A percentile compares a stretch with the other conserved stretches of the same genome.
These are phyloP conservation scores for Drosophila kuntzei DNA, from an alignment of 2,888 invertebrate species.

Conservation along the genomic window DNA sequence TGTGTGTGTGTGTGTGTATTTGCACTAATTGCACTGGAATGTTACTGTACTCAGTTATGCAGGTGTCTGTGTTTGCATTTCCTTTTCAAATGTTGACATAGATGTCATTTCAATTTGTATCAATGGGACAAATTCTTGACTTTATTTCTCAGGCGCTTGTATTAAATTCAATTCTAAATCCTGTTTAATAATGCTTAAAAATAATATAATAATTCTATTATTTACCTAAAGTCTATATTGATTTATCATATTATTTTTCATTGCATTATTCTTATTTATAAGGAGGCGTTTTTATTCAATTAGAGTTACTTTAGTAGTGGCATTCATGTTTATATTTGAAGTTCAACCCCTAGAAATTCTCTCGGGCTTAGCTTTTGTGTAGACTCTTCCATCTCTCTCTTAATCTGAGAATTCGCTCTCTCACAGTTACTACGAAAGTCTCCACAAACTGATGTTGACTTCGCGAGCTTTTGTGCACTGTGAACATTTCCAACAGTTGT, in stretches of 20 bases:
- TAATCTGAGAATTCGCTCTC: slow-evolving; percentile 18
- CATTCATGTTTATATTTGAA: slow-evolving; percentile 30
- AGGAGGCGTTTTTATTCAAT: slow-evolving; percentile 48
- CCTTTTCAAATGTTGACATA: slow-evolving; percentile 56
- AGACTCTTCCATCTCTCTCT: slow-evolving; percentile 50
- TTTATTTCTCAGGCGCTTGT: background rate
- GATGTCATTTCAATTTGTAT: slow-evolving; percentile 65
- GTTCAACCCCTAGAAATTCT: slow-evolving; percentile 53
- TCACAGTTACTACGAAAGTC: slow-evolving; percentile 38
- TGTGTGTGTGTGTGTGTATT: slow-evolving; percentile 11
- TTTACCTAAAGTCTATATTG: background rate
- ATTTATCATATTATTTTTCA: background rate
- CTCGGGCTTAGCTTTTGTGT: slow-evolving; percentile 54
- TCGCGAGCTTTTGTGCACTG: slow-evolving; percentile 71
- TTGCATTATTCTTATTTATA: slow-evolving; percentile 7
- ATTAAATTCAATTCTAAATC: background rate
- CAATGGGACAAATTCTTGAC: slow-evolving; percentile 51
- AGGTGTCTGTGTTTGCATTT: slow-evolving; percentile 44
- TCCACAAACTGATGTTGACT: slow-evolving; percentile 46
- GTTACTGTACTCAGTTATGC: slow-evolving; percentile 24
- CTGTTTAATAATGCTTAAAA: background rate
- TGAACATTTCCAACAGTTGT: background rate
- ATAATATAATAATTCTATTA: background rate
- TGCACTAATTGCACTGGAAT: slow-evolving; percentile 67
- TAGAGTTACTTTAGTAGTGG: slow-evolving; percentile 33